Evolutionary conservation across 2,797 vertebrate genomes (phyloP), one percentile per base, ranked within the genome.

Genomic region (Spea hammondii): DNA sequence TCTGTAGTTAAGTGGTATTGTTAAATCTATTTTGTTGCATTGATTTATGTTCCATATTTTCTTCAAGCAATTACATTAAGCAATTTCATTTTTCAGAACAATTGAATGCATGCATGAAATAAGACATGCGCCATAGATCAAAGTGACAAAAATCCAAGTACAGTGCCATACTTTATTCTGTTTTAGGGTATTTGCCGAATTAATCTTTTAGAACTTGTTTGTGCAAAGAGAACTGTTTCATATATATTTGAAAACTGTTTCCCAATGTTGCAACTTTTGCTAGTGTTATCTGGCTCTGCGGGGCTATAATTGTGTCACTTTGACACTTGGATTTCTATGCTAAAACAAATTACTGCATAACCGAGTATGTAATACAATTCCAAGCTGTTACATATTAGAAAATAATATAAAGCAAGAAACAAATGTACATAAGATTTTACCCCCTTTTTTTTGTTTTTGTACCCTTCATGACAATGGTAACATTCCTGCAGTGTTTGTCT

Each of bases 21-120:
- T 65, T 64, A 69, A 48, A 65, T 74, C 60, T 53, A 14, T 57
- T 48, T 53, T 74, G 6, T 14, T 62, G 50, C 64, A 74, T 74
- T 74, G 72, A 79, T 79, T 79, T 79, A 74, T 70, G 32, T 53
- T 57, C 50, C 47, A 79, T 62, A 60, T 79, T 79, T 73, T 79
- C 50, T 74, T 69, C 48, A 74, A 53, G 71, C 78, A 79, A 79
- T 79, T 74, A 74, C 78, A 79, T 70, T 79, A 74, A 60, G 49
- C 50, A 46, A 60, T 69, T 74, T 72, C 14, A 53, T 69, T 70
- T 79, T 79, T 5, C 48, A 64, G 65, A 60, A 69, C 51, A 74
- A 69, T 69, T 69, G 62, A 70, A 54, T 79, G 49, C n/a, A 70
- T 64, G 64, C 65, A 79, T 65, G 68, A 74, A 74, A 74, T 79